Base-by-base conservation (phyloP, 2,113 vertebrate genomes). In the Furnarius figulus region DNA sequence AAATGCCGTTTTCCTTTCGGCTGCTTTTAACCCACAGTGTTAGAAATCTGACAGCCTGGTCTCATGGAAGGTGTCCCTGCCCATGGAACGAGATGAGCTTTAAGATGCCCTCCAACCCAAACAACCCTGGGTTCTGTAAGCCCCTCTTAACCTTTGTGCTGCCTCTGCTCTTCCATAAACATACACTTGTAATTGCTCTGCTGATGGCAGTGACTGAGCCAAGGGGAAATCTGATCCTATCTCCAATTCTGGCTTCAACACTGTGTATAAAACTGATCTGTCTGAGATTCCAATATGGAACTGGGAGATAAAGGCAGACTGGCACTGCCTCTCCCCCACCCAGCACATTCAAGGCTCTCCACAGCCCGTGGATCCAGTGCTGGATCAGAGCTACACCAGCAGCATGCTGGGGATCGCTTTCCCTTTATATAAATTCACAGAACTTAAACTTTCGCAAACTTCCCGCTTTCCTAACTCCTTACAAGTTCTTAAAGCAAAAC, bases 341-440 rank as follows among this genome's bases (percentile, higher is more conserved):
- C n/a, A 4, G 23, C 2, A 40, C 18, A 14, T 40, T 23, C 30
- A 30, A 12, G n/a, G 22, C 20, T 22, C 1, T 8, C 18, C 6
- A 3, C 40, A 19, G 52, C 2, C 0, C 3, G 4, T 10, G 22
- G 28, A 44, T 15, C 40, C 39, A 22, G 2, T 0, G 17, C 55
- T 56, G 35, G 25, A 33, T 17, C 59, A 66, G 19, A 77, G 24
- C 63, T 6, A 23, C 37, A 35, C 8, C 52, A 37, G 28, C 42
- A 39, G 39, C 46, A 19, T 0, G 2, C 2, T 52, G 37, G 50
- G 49, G 14, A 55, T 3, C 4, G 10, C 22, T 56, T 46, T 59
- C 44, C 59, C 62, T 52, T 25, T 17, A 6, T 12, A 0, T 4
- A 53, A 35, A 9, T 16, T 73, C 44, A 49, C 6, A 7, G 8